Base-by-base conservation (phyloP, 2,113 vertebrate genomes). In the Lamprotornis superbus region DNA sequence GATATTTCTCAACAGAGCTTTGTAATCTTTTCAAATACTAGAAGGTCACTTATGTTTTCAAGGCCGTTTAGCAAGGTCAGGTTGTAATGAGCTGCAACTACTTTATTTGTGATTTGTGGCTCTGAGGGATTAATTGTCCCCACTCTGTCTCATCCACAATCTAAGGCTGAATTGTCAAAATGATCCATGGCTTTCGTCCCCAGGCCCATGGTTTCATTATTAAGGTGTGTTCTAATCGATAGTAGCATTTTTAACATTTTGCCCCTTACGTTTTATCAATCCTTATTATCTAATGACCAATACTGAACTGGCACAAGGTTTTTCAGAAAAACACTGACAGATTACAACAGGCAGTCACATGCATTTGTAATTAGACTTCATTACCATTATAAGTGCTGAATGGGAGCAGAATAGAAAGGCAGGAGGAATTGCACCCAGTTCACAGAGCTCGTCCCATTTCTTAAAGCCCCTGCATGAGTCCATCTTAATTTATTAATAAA, bases 331-430 rank as follows among this genome's bases (percentile, higher is more conserved):
- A 91, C 89, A 76, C 93, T 97, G 98, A 97, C 97, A 96, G 97
- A 97, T 97, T 97, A 96, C 97, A 96, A 95, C 84, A 94, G 97
- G 97, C 95, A 93, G 96, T 96, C 97, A 97, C 97, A 98, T 98
- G 97, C 98, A 99, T 99, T 98, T 98, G 98, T 99, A 98, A 99
- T 99, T 98, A 98, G 98, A 97, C 97, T 98, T 98, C 98, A 98
- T 98, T 98, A 98, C 97, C 97, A 98, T 98, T 98, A 98, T 98
- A 98, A 98, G 95, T 96, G 97, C 97, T 97, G 97, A 98, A 98
- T 98, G 88, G 88, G 65, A 96, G 76, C 75, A 90, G 78, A 97
- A 89, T 88, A 83, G 83, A 95, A 95, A 96, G 61, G 73, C 83
- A 94, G 61, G 69, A 95, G 60, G 69, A 97, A 94, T 49, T 49